Conservation (phyloP, 2,113 vertebrate species). For the Anarhynchus alexandrinus region DNA sequence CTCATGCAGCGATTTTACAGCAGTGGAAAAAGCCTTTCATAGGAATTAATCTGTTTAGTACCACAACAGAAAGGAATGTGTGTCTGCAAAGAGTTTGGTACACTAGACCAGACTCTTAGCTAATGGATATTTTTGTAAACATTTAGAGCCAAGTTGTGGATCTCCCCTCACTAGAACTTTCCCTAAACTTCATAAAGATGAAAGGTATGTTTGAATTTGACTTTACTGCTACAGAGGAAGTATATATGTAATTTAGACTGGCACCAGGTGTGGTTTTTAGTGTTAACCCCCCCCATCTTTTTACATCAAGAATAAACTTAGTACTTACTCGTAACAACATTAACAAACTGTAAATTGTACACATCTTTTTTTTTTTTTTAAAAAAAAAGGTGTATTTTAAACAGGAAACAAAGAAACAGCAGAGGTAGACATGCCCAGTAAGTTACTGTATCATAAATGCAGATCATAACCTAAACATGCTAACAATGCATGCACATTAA, state of each 20-base stretch:
- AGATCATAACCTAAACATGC: neutral
- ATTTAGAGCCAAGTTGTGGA: conserved; percentile 4
- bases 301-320: neutral
- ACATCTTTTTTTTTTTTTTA: neutral
- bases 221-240: neutral
- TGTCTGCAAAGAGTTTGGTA: neutral
- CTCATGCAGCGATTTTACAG: neutral
- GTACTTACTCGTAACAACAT: neutral
- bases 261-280: accelerated
- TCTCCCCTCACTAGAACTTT: neutral
- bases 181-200: neutral
- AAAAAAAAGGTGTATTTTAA: neutral
- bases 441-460: neutral
- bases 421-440: neutral
- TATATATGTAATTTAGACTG: neutral
- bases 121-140: conserved; percentile 49
- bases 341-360: neutral
- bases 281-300: accelerated
- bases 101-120: neutral
- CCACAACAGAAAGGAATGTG: neutral
- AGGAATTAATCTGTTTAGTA: neutral
- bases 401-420: neutral
- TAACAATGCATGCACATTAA: neutral
- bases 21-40: neutral
- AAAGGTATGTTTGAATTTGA: conserved; percentile 1